Evolutionary conservation across 2,888 invertebrate genomes (phyloP).

Genomic region (Barypeithes pellucidus): DNA sequence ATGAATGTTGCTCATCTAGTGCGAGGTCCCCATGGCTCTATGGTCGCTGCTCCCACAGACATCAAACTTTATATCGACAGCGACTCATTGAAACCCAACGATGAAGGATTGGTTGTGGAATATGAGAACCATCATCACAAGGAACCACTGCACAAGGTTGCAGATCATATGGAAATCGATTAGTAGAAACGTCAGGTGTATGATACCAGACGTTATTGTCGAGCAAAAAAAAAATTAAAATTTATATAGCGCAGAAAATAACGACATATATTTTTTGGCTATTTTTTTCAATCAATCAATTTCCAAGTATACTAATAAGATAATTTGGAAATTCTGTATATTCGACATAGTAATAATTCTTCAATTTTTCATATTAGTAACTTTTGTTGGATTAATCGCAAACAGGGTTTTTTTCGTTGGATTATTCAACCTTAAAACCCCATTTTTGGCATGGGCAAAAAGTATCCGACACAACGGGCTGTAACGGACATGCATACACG

Average conservation of each 20-base stretch:
- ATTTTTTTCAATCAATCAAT: neutral
- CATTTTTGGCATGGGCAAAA: no score
- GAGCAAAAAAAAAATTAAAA: neutral
- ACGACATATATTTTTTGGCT: no score
- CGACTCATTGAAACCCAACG: conserved; percentile 75
- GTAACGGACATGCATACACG: no score
- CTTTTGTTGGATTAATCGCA: neutral
- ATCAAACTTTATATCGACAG: conserved; percentile 76
- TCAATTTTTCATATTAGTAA: no score
- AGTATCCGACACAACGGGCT: no score
- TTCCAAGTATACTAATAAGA: no score
- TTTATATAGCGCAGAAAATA: conserved; percentile 1
- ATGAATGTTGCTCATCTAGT: conserved; percentile 69
- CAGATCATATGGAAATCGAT: conserved; percentile 27
- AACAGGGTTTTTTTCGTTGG: no score
- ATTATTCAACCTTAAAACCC: no score
- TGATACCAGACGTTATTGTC: neutral
- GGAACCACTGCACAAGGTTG: conserved; percentile 25
- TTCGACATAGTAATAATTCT: no score
- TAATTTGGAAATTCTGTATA: no score
- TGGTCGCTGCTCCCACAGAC: conserved; percentile 73
- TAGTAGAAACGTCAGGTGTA: neutral
- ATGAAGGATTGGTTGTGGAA: conserved; percentile 75
- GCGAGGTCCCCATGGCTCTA: conserved; percentile 74
- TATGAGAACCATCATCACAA: conserved; percentile 67